phyloP scores from a whole-genome alignment of 2,113 vertebrate genomes.

The Sciurus niger region DNA sequence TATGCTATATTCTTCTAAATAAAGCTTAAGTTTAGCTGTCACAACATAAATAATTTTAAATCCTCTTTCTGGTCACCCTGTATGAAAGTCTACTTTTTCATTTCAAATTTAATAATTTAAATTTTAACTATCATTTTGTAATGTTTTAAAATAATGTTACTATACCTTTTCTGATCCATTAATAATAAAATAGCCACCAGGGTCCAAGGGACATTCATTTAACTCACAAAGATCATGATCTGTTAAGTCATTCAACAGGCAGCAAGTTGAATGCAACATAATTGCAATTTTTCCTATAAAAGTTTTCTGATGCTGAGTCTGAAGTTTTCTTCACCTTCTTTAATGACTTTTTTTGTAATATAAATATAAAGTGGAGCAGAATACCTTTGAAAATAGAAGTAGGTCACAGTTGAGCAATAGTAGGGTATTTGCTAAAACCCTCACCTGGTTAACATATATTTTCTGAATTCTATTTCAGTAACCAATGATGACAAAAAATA shows the following conservation, averaged over 20 bases:
- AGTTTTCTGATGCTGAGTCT: constrained; percentile 99
- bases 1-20: background rate
- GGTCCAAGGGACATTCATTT: constrained; percentile 98
- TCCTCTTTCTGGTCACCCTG: background rate
- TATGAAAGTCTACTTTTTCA: constrained; percentile 40
- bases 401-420: background rate
- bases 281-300: constrained; percentile 99
- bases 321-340: constrained; percentile 97
- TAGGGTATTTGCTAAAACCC: background rate
- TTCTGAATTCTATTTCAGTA: constrained; percentile 56
- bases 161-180: constrained; percentile 99
- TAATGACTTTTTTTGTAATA: constrained; percentile 99
- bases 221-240: constrained; percentile 98
- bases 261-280: constrained; percentile 99
- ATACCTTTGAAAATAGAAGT: constrained; percentile 90
- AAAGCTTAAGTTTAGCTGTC: constrained; percentile 38
- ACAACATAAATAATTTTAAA: background rate
- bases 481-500: background rate
- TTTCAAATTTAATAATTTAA: constrained; percentile 38
- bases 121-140: constrained; percentile 1
- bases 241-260: constrained; percentile 96
- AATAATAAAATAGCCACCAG: constrained; percentile 99
- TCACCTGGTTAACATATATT: constrained; percentile 10
- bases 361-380: constrained; percentile 98
- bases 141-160: constrained; percentile 17